phyloP scores from a whole-genome alignment of 2,888 invertebrate species.

The Tetranychus piercei region DNA sequence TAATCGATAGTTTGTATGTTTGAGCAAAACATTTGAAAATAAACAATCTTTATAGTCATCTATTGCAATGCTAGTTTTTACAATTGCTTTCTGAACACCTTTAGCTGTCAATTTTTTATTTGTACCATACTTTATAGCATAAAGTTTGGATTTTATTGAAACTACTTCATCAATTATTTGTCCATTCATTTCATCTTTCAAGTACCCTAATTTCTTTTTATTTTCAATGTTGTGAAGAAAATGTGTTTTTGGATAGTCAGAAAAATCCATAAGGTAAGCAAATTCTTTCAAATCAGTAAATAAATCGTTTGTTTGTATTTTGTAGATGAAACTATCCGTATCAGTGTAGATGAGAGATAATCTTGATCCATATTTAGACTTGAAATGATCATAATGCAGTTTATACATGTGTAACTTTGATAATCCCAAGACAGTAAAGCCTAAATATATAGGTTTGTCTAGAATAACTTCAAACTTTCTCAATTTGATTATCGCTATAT shows the following conservation, averaged over 20 bases:
- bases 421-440: conserved; percentile 28
- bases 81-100: background rate
- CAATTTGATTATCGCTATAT: conserved; percentile 13
- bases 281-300: conserved; percentile 27
- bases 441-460: conserved; percentile 28
- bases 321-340: conserved; percentile 29
- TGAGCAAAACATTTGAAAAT: background rate
- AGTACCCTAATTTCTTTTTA: too few relatives aligned
- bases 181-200: conserved; percentile 29
- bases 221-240: too few relatives aligned
- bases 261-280: conserved; percentile 26
- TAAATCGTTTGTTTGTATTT: conserved; percentile 28
- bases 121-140: conserved; percentile 10
- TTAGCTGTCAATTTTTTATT: background rate
- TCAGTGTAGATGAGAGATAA: conserved; percentile 29
- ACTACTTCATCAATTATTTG: conserved; percentile 29
- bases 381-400: conserved; percentile 26
- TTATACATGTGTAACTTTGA: conserved; percentile 29
- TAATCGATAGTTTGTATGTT: background rate
- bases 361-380: conserved; percentile 27
- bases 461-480: conserved; percentile 21
- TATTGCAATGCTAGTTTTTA: background rate
- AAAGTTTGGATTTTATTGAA: conserved; percentile 23
- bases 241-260: conserved; percentile 29
- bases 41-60: background rate